phyloP scores from a whole-genome alignment of 2,888 invertebrate genomes.

The Acheta domesticus region DNA sequence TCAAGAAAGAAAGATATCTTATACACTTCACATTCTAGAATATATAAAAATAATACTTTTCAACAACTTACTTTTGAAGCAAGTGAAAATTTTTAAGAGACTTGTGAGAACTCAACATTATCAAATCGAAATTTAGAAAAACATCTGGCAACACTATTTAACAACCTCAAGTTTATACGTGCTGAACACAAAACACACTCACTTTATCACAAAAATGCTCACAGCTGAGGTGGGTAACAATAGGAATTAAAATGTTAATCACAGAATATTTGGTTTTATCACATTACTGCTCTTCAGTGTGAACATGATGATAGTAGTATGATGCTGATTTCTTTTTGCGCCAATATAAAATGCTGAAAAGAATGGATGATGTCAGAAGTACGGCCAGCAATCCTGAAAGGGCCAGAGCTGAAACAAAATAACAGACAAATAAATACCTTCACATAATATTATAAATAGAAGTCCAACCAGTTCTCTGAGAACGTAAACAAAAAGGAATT shows the following conservation, averaged over 20 bases:
- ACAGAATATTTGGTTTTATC: background rate
- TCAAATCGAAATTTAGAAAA: too few species aligned
- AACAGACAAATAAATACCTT: background rate
- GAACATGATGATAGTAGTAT: slow-evolving; percentile 23
- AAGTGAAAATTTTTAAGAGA: too few species aligned
- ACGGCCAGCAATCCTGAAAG: slow-evolving; percentile 20
- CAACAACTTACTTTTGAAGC: too few species aligned
- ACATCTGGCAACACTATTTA: too few species aligned
- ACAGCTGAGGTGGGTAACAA: slow-evolving; percentile 1
- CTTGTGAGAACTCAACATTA: too few species aligned
- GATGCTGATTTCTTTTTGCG: slow-evolving; percentile 19
- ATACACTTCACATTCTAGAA: too few species aligned
- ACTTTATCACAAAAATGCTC: too few species aligned
- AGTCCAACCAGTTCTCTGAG: background rate
- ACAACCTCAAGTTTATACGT: too few species aligned
- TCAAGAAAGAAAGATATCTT: too few species aligned
- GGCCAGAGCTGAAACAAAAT: slow-evolving; percentile 23
- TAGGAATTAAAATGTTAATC: background rate
- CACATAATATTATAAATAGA: background rate
- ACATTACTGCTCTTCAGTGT: slow-evolving; percentile 18
- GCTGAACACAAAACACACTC: too few species aligned
- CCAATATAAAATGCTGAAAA: slow-evolving; percentile 20
- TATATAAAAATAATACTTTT: too few species aligned
- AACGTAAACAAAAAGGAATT: too few species aligned
- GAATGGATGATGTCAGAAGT: slow-evolving; percentile 18